Conservation (phyloP, 2,888 invertebrate genomes). For the Andrena camellia region DNA sequence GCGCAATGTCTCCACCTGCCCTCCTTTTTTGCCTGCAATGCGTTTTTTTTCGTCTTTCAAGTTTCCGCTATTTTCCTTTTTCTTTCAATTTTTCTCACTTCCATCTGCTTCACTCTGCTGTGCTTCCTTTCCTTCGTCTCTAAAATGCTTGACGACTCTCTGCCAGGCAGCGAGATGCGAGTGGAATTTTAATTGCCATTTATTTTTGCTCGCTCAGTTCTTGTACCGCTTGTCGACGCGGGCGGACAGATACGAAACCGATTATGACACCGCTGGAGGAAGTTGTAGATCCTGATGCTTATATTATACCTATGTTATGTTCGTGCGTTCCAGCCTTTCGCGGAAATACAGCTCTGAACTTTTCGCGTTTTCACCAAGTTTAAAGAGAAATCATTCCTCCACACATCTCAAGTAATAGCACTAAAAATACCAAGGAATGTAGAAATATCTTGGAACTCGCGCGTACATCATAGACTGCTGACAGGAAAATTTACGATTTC, state of each 20-base stretch:
- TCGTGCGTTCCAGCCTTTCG: conserved; percentile 40
- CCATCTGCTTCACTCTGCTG: not conserved
- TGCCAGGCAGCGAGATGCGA: conserved; percentile 75
- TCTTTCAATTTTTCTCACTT: conserved; percentile 30
- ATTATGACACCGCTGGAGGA: conserved; percentile 74
- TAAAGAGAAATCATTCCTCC: conserved; percentile 1
- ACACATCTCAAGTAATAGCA: conserved; percentile 2
- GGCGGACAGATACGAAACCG: conserved; percentile 72
- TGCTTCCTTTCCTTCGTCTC: conserved; percentile 28
- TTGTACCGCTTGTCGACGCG: conserved; percentile 67
- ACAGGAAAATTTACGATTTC: too few relatives aligned
- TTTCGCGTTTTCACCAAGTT: conserved; percentile 32
- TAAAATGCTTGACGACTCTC: conserved; percentile 64
- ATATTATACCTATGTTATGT: conserved; percentile 57
- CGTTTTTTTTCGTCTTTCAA: not conserved
- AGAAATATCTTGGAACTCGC: too few relatives aligned
- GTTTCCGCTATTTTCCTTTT: conserved; percentile 32
- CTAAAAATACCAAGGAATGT: not conserved
- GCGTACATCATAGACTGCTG: too few relatives aligned
- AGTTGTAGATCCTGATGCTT: conserved; percentile 64
- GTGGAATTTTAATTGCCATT: conserved; percentile 83
- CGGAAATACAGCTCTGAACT: conserved; percentile 46
- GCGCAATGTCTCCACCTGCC: too few relatives aligned
- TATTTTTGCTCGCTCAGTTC: conserved; percentile 78
- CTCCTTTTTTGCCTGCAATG: too few relatives aligned